These are phyloP conservation scores for Marisa cornuarietis DNA, from an alignment of 1,140 invertebrate genomes.

Conservation along the genomic window DNA sequence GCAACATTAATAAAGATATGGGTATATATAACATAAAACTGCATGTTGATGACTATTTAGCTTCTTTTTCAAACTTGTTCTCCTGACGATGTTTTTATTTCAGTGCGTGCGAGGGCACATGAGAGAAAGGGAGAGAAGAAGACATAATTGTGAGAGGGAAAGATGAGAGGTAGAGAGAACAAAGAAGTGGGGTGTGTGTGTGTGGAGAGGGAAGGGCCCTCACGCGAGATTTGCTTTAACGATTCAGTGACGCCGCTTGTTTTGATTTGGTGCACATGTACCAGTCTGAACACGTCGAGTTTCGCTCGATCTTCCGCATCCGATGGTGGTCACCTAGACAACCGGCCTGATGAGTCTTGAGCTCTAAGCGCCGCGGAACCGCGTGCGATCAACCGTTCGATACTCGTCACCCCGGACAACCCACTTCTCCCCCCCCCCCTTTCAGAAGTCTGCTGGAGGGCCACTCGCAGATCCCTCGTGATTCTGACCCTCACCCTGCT, in stretches of 20 bases:
- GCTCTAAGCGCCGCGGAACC: too few relatives aligned
- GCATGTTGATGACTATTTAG: not conserved
- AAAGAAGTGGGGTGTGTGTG: constrained; percentile 9
- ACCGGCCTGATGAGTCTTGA: too few relatives aligned
- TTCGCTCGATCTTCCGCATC: not conserved
- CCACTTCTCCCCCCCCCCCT: too few relatives aligned
- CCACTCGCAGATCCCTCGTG: too few relatives aligned
- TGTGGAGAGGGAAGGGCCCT: too few relatives aligned
- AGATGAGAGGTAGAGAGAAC: constrained; percentile 21
- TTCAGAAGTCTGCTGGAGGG: too few relatives aligned
- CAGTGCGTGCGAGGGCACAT: constrained; percentile 6
- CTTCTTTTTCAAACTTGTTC: not conserved
- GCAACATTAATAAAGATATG: not conserved
- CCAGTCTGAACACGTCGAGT: not conserved
- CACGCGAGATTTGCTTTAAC: not conserved
- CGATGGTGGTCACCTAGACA: not conserved
- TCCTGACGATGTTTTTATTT: not conserved
- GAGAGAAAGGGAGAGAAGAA: constrained; percentile 27
- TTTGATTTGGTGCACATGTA: not conserved
- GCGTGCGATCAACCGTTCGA: too few relatives aligned
- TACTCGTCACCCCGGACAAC: too few relatives aligned
- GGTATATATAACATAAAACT: not conserved
- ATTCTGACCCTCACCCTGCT: too few relatives aligned
- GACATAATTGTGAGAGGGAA: constrained; percentile 17
- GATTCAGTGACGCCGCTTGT: not conserved